A percentile compares a stretch with the other conserved stretches of the same genome.
These are phyloP conservation scores for Diaprepes abbreviatus DNA, from an alignment of 2,888 invertebrate genomes.

Conservation along the genomic window DNA sequence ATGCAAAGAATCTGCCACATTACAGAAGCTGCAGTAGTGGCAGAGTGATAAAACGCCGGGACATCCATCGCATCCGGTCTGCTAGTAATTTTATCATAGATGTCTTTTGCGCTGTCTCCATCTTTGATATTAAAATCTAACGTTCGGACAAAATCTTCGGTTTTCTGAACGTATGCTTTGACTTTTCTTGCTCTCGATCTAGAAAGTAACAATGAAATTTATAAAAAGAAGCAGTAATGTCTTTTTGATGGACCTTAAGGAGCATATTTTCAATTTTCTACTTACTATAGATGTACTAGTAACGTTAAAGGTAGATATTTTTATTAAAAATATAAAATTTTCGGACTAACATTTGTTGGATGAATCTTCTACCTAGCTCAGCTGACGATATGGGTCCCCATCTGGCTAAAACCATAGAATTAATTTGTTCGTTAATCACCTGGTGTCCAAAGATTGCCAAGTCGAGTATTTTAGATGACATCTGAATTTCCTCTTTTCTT, in stretches of 20 bases:
- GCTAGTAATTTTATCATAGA: conserved; percentile 64
- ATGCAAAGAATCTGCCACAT: conserved; percentile 72
- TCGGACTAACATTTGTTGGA: conserved; percentile 58
- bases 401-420: conserved; percentile 68
- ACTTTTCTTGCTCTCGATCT: conserved; percentile 36
- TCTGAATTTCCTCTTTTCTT: conserved; percentile 65
- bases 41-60: conserved; percentile 66
- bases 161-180: conserved; percentile 28
- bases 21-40: conserved; percentile 69
- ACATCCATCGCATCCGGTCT: conserved; percentile 56
- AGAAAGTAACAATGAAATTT: conserved; percentile 3
- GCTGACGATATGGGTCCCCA: conserved; percentile 62
- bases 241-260: too few relatives aligned
- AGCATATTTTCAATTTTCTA: too few relatives aligned
- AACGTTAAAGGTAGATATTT: too few relatives aligned
- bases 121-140: conserved; percentile 62
- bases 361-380: conserved; percentile 51
- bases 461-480: conserved; percentile 71
- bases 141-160: conserved; percentile 51
- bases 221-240: too few relatives aligned
- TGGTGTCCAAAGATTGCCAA: conserved; percentile 75
- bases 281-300: too few relatives aligned
- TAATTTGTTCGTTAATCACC: conserved; percentile 72
- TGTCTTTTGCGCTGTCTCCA: conserved; percentile 56
- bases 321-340: too few relatives aligned